Evolutionary conservation across 2,888 invertebrate genomes (phyloP), one percentile per base, ranked within the genome.

Genomic region (Dermolepida albohirtum): DNA sequence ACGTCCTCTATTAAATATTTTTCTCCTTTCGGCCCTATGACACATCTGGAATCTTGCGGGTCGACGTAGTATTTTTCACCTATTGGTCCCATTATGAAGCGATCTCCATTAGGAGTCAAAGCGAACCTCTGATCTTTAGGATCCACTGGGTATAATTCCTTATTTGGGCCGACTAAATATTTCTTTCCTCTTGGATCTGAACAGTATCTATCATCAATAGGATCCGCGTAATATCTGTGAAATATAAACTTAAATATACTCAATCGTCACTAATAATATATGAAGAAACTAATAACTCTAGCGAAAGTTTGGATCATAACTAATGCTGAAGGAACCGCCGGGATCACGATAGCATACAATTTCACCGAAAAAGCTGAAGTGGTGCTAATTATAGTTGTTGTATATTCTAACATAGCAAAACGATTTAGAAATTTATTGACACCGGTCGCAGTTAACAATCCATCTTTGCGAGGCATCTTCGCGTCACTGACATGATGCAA

Each of bases 51-150:
- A 39, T 68, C 57, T 12, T 39, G 40, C 4, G 68, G 68, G 16
- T 68, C 68, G n/a, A 44, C 64, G 49, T 52, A 68, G 17, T 54
- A 68, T 34, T 68, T 68, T 43, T 68, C 68, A 5, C 64, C 64
- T 29, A 64, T 68, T n/a, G 68, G 64, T 14, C 68, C 68, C 43
- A 68, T 49, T n/a, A 68, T 68, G 27, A 68, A 68, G 39, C 54
- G 43, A n/a, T 68, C 49, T 14, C 68, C 68, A 11, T 57, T 52
- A 4, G 68, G 63, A 43, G 47, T 49, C 10, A 64, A 7, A 2
- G 49, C 64, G 22, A 55, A 68, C 12, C 68, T 22, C 11, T 52
- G 43, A 16, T 68, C 68, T 16, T 62, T 64, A n/a, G 55, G 62
- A 68, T 68, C 68, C 7, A 68, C 68, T 12, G 64, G 64, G 54